Evolutionary conservation across 2,888 invertebrate species (phyloP).

Genomic region (Monopis laevigella): DNA sequence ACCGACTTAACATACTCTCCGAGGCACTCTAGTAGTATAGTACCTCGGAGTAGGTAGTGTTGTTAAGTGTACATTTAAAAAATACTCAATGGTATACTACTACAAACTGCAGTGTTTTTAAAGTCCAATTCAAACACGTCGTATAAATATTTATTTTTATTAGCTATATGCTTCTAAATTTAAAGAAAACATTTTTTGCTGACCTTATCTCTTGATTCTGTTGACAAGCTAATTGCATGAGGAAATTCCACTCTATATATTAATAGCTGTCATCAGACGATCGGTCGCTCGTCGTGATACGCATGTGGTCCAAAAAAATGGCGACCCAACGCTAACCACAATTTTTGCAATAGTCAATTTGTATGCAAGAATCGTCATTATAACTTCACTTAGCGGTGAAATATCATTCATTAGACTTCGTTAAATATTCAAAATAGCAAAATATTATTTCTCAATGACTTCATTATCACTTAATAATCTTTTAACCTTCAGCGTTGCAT

Average conservation of each 20-base stretch:
- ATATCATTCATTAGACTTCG: constrained; percentile 55
- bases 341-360: constrained; percentile 51
- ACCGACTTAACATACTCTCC: too few relatives aligned
- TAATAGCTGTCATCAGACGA: constrained; percentile 26
- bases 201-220: too few relatives aligned
- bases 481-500: constrained; percentile 2
- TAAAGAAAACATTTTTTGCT: too few relatives aligned
- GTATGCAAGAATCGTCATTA: constrained; percentile 51
- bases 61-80: too few relatives aligned
- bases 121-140: too few relatives aligned
- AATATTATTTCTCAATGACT: constrained; percentile 32
- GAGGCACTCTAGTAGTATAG: too few relatives aligned
- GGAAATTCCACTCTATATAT: constrained; percentile 38
- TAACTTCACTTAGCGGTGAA: constrained; percentile 42
- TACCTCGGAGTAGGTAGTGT: too few relatives aligned
- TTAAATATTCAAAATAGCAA: constrained; percentile 57
- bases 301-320: constrained; percentile 21
- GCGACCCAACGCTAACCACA: constrained; percentile 26
- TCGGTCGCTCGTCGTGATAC: constrained; percentile 16
- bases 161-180: too few relatives aligned
- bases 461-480: constrained; percentile 25
- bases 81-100: too few relatives aligned
- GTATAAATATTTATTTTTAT: too few relatives aligned
- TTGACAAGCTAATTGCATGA: constrained; percentile 17
- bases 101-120: too few relatives aligned